A percentile compares a stretch with the other conserved stretches of the same genome.
phyloP scores from a whole-genome alignment of 2,113 vertebrate species.

The Suricata suricatta region DNA sequence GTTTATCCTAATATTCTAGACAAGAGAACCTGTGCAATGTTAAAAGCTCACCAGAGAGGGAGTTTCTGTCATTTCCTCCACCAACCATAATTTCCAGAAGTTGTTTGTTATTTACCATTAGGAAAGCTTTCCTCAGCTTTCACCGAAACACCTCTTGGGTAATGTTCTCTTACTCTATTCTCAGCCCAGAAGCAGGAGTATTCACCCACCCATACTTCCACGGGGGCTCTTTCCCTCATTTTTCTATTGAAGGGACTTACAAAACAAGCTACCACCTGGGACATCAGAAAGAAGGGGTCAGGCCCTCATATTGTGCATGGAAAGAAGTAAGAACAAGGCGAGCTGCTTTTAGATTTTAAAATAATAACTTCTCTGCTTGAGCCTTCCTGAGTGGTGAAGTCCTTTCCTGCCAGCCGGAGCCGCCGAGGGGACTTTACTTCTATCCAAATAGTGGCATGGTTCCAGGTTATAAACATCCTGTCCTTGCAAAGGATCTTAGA shows the following conservation, averaged over 20 bases:
- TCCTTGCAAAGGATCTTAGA: background rate
- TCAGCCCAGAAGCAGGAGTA: background rate
- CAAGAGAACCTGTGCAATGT: background rate
- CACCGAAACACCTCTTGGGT: background rate
- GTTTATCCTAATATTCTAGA: background rate
- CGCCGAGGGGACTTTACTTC: constrained; percentile 25
- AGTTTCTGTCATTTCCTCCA: background rate
- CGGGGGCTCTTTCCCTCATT: background rate
- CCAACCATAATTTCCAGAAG: background rate
- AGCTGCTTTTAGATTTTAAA: constrained; percentile 71
- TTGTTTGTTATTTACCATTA: background rate
- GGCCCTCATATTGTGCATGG: background rate
- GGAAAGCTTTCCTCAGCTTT: background rate
- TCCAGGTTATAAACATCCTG: constrained; percentile 57
- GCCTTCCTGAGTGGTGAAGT: constrained; percentile 48
- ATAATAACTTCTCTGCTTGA: constrained; percentile 44
- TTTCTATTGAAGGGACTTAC: constrained; percentile 22
- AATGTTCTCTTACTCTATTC: background rate
- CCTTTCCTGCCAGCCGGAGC: constrained; percentile 54
- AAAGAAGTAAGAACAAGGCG: background rate
- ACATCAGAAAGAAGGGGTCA: constrained; percentile 54
- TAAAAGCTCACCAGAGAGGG: background rate
- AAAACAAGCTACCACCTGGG: constrained; percentile 21
- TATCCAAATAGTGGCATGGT: background rate
- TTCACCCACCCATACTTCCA: background rate